phyloP scores from a whole-genome alignment of 2,888 invertebrate species.

The Hypsopygia costalis region DNA sequence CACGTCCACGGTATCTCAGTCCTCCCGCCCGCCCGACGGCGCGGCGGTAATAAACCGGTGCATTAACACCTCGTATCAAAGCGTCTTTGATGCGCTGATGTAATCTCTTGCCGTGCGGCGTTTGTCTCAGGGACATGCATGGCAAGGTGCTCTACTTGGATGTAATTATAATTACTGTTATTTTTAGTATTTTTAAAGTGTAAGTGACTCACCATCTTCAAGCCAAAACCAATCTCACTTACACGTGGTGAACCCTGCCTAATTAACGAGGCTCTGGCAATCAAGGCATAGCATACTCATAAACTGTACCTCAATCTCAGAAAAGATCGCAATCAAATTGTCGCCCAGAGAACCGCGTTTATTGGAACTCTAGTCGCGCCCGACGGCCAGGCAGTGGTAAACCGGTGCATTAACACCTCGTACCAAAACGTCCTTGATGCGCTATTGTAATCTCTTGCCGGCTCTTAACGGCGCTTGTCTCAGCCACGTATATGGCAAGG shows the following conservation, averaged over 20 bases:
- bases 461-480: not conserved
- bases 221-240: too few species aligned
- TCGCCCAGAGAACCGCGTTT: too few species aligned
- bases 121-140: not conserved
- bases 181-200: too few species aligned
- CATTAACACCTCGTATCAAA: constrained; percentile 58
- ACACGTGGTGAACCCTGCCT: too few species aligned
- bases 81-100: constrained; percentile 61
- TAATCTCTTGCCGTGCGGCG: constrained; percentile 38
- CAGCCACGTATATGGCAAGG: too few species aligned
- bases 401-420: constrained; percentile 60
- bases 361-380: not conserved
- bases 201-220: too few species aligned
- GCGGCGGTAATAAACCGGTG: constrained; percentile 35
- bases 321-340: too few species aligned
- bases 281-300: too few species aligned
- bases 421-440: constrained; percentile 55
- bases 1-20: not conserved
- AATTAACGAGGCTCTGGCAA: too few species aligned
- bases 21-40: not conserved
- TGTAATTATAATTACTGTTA: too few species aligned
- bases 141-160: too few species aligned
- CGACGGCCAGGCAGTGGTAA: constrained; percentile 24
- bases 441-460: constrained; percentile 49
- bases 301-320: too few species aligned